Conservation (phyloP, 2,888 invertebrate genomes). For the Lepidonotus clava region DNA sequence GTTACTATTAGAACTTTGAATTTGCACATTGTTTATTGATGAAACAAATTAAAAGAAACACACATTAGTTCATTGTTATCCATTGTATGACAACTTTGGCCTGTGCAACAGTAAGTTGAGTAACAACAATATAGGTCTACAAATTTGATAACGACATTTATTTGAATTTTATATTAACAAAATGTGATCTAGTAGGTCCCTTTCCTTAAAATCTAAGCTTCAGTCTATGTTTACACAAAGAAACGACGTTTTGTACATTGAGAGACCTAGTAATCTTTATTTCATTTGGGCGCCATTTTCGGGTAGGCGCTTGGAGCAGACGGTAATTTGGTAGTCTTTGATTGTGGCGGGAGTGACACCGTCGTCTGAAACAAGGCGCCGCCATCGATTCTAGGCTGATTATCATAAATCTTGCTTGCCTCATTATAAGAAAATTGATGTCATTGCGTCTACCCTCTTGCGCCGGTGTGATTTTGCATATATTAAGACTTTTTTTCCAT, state of each 20-base stretch:
- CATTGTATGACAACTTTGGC: too few species aligned
- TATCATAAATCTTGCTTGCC: conserved; percentile 46
- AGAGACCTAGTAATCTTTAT: neutral
- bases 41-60: too few species aligned
- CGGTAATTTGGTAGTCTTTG: neutral
- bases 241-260: neutral
- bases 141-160: too few species aligned
- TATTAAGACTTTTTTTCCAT: conserved; percentile 46
- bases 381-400: conserved; percentile 43
- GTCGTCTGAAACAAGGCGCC: neutral
- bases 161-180: too few species aligned
- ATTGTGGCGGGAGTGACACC: neutral
- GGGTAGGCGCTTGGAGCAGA: neutral
- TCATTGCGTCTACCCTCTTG: conserved; percentile 17
- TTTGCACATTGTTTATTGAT: too few species aligned
- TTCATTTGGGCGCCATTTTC: neutral
- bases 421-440: conserved; percentile 53
- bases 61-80: too few species aligned
- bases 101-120: too few species aligned
- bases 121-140: too few species aligned
- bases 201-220: too few species aligned
- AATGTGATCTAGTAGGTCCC: too few species aligned
- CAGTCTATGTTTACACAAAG: too few species aligned
- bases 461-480: conserved; percentile 48
- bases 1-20: too few species aligned